These are phyloP conservation scores for Pristis pectinata DNA, from an alignment of 2,797 vertebrate species.

Conservation along the genomic window DNA sequence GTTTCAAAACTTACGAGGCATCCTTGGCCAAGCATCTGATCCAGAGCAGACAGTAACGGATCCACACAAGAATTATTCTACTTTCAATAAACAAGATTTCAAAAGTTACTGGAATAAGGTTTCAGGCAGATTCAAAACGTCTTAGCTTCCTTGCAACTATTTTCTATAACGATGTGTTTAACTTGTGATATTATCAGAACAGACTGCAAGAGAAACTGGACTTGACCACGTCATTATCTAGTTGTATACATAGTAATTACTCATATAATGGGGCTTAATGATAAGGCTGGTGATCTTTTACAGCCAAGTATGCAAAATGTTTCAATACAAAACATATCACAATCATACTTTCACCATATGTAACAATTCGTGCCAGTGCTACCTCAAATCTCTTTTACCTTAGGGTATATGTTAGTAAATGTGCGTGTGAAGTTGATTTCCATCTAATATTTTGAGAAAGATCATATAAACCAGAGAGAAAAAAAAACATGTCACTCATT, in stretches of 20 bases:
- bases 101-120: not conserved
- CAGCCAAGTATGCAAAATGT: constrained; percentile 6
- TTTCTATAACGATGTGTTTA: not conserved
- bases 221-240: not conserved
- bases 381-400: constrained; percentile 8
- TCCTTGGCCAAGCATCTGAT: not conserved
- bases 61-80: not conserved
- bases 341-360: not conserved
- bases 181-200: not conserved
- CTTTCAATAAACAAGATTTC: not conserved
- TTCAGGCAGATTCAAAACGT: not conserved
- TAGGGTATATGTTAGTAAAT: constrained; percentile 20
- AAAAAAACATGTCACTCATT: constrained; percentile 28
- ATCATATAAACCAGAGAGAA: not conserved
- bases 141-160: not conserved
- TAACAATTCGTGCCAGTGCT: not conserved
- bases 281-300: constrained; percentile 18
- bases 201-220: not conserved
- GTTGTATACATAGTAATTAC: not conserved
- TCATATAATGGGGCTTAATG: not conserved
- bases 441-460: not conserved
- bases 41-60: not conserved
- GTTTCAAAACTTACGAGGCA: not conserved
- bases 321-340: not conserved
- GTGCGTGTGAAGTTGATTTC: constrained; percentile 11